Evolutionary conservation across 2,797 vertebrate genomes (phyloP), one percentile per base, ranked within the genome.

Genomic region (Merluccius polli): DNA sequence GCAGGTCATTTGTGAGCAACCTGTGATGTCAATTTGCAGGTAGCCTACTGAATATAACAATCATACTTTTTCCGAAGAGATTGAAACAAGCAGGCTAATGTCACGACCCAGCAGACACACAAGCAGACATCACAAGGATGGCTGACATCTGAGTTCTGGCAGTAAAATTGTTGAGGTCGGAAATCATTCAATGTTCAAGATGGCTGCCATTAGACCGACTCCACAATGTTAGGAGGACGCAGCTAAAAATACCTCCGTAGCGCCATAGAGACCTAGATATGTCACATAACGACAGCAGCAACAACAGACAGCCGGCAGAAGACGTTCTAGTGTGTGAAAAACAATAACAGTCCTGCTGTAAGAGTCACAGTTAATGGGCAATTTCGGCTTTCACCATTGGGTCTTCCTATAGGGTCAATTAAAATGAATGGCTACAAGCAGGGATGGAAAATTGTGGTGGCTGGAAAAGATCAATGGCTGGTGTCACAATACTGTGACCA

Each of bases 211-310:
- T 82, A 78, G 67, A 86, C 77, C 72, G 82, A 86, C 83, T 79
- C 83, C 83, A 82, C 41, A 72, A 80, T 79, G 75, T 76, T 84
- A 86, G 35, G 65, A 86, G 32, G 65, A 86, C 70, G 75, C 76
- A 79, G 77, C 83, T 89, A 89, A 92, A 92, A 87, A 89, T 88
- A 89, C 73, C 29, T 7, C 80, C 0, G 75, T 82, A 83, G 84
- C 85, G 81, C 82, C 79, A 77, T 83, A 85, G 83, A 90, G 88
- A 86, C 87, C 86, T 75, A 90, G 87, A 90, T 89, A 85, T 90
- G 90, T 89, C 81, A 87, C 78, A 77, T 71, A 82, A 73, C 79
- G 82, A 72, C 73, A 85, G 73, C 32, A n/a, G 77, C 44, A n/a
- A 75, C 52, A 59, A 59, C 52, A 21, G 73, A 71, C 52, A 75